Conservation (phyloP, 2,113 vertebrate species). For the Myiagra hebetior region DNA sequence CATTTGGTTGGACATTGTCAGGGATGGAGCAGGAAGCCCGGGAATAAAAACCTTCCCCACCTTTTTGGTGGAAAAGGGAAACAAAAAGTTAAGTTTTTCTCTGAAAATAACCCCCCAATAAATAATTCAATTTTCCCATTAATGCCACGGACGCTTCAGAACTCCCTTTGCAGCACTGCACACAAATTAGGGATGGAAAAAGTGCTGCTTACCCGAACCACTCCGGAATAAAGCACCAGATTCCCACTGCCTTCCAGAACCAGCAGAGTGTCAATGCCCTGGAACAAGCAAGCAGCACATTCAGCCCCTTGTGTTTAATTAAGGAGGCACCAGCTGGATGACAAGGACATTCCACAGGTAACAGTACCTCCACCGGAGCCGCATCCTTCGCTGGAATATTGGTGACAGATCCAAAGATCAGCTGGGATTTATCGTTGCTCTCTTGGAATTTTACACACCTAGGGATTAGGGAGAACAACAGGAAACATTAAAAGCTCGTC, state of each 20-base stretch:
- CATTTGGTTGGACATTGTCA: conserved; percentile 80
- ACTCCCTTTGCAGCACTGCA: background rate
- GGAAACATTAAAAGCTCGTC: background rate
- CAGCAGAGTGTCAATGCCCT: conserved; percentile 88
- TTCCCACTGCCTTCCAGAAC: conserved; percentile 90
- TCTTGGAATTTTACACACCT: conserved; percentile 96
- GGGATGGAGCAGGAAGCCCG: conserved; percentile 82
- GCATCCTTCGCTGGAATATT: conserved; percentile 91
- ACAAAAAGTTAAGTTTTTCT: background rate
- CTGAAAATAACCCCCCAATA: background rate
- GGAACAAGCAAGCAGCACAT: background rate
- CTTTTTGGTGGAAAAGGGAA: conserved; percentile 63
- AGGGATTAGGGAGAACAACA: background rate
- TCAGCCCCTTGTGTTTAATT: background rate
- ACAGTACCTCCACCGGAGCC: conserved; percentile 75
- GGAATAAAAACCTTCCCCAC: conserved; percentile 95
- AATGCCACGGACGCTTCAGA: background rate
- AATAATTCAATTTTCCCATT: background rate
- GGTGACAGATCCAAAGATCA: conserved; percentile 91
- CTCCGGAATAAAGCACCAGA: conserved; percentile 92
- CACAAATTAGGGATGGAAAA: background rate
- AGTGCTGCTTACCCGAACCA: conserved; percentile 80
- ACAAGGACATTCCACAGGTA: background rate
- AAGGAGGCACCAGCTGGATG: background rate
- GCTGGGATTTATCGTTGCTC: conserved; percentile 88